A percentile compares a stretch with the other conserved stretches of the same genome.
phyloP scores from a whole-genome alignment of 2,113 vertebrate genomes.

The Phylloscopus trochiloides region DNA sequence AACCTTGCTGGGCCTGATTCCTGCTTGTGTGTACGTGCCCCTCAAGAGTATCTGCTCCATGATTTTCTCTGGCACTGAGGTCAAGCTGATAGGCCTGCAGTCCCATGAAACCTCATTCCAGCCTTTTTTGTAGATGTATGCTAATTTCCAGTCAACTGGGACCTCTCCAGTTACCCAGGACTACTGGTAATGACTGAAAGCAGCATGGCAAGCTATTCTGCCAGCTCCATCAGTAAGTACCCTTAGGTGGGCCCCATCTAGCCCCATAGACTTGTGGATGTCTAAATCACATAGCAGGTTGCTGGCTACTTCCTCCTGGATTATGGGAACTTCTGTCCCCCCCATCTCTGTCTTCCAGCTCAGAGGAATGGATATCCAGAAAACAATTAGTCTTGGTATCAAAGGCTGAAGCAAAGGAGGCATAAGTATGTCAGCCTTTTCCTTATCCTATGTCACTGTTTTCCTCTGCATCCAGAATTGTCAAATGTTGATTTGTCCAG shows the following conservation, averaged over 20 bases:
- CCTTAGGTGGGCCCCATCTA: not conserved
- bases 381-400: not conserved
- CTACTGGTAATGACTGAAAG: not conserved
- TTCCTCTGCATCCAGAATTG: not conserved
- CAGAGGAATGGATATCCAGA: not conserved
- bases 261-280: not conserved
- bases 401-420: not conserved
- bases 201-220: not conserved
- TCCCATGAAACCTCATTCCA: not conserved
- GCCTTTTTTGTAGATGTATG: not conserved
- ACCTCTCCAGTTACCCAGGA: not conserved
- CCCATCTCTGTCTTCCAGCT: not conserved
- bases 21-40: not conserved
- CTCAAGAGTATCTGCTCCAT: not conserved
- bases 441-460: not conserved
- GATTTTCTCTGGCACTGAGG: not conserved
- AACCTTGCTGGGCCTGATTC: accelerated
- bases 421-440: not conserved
- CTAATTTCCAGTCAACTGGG: not conserved
- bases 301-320: not conserved
- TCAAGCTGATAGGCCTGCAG: not conserved
- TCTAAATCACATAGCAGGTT: not conserved
- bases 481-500: not conserved
- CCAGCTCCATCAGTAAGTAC: not conserved
- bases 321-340: not conserved